Percentiles rank a stretch among this genome's conserved stretches.
These are phyloP conservation scores for Hypolimnas misippus DNA, from an alignment of 2,888 invertebrate species.

Conservation along the genomic window DNA sequence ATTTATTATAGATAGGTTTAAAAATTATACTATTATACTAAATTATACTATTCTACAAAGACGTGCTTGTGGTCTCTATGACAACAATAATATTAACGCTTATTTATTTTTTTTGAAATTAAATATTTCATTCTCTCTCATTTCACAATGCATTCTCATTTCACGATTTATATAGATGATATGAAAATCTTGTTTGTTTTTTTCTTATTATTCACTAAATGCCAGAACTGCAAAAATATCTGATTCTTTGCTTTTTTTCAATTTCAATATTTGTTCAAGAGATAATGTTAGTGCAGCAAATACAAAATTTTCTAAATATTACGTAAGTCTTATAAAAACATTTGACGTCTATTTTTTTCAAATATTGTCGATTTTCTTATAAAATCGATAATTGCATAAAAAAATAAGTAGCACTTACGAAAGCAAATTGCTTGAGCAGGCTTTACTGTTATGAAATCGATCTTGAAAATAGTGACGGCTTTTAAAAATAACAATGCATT, in stretches of 20 bases:
- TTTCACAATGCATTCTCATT: neutral
- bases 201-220: neutral
- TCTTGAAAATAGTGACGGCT: constrained; percentile 7
- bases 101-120: too few species aligned
- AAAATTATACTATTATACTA: too few species aligned
- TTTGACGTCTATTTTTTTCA: neutral
- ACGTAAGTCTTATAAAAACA: constrained; percentile 1
- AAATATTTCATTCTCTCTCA: neutral
- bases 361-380: neutral
- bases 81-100: neutral
- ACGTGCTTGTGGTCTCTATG: neutral
- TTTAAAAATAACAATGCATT: constrained; percentile 8
- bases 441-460: constrained; percentile 13
- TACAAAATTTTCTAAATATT: constrained; percentile 2
- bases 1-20: too few species aligned
- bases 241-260: neutral
- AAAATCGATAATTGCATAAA: constrained; percentile 6
- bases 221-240: neutral
- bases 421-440: constrained; percentile 9
- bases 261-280: neutral
- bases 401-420: constrained; percentile 7
- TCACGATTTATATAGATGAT: neutral
- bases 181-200: neutral
- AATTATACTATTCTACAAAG: neutral
- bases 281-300: neutral